Base-by-base conservation (phyloP, 2,797 vertebrate genomes). In the Hylomyscus alleni region DNA sequence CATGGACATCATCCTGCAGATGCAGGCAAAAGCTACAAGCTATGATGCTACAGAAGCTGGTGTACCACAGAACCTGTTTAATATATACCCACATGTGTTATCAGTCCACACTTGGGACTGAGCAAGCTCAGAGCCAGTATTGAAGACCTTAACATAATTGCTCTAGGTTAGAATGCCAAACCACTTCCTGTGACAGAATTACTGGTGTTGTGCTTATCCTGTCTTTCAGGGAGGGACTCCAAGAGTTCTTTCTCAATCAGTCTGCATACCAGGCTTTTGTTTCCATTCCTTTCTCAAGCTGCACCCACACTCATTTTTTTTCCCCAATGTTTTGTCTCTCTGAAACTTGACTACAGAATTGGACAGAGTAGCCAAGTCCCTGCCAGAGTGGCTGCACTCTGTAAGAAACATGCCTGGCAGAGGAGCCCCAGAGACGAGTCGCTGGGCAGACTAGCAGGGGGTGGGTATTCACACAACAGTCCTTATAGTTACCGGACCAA, bases 391-490 rank as follows among this genome's bases (percentile, higher is more conserved):
- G 31, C 65, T 87, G 34, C n/a, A 24, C 67, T 31, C 40, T 56
- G 2, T 13, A 0, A 15, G 34, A 54, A 47, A 31, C 56, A 81
- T 4, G 15, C 13, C 44, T 6, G 22, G 13, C 13, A 20, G 17
- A n/a, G 15, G 17, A 10, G n/a, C 9, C 6, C 22, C 56, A 31
- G 0, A 6, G 34, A 1, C 26, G 13, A 52, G 5, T 22, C 6
- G 31, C 13, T 5, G 34, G 31, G 34, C 24, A 3, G 60, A 67
- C 15, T 13, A 12, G 7, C 31, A 13, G 15, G 7, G 60, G 29
- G 29, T 85, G 9, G 52, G 15, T n/a, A 4, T 44, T 60, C 37
- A 69, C 2, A 34, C 34, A n/a, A 2, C 2, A n/a, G 67, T 56
- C 37, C 80, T 34, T 11, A 14, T 1, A 26, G n/a, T 47, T 40